Evolutionary conservation across 2,888 invertebrate species (phyloP), one percentile per base, ranked within the genome.

Genomic region (Melieria crassipennis): DNA sequence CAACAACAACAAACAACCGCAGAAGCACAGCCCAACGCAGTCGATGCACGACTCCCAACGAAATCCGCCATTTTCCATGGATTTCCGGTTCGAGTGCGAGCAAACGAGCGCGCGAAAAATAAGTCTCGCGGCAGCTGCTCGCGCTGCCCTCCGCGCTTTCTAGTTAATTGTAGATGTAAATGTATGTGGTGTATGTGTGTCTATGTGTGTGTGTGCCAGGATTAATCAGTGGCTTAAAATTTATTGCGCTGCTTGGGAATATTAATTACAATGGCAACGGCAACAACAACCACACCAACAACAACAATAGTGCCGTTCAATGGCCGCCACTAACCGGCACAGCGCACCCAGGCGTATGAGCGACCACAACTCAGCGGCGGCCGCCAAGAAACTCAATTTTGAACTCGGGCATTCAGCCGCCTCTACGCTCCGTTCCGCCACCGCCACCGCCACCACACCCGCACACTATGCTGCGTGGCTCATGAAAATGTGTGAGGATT

Each of bases 191-290:
- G 42, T 45, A 58, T 62, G 72, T 70, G 56, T 72, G 42, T 43
- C 50, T 65, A 11, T 47, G 60, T 55, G 45, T 63, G 71, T 58
- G 56, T 60, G 57, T 71, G 76, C 69, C 73, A 75, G 78, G 76
- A 78, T 78, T 79, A 78, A 78, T 79, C 78, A 78, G 78, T 77
- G 75, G 78, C 77, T 78, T 75, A 67, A 73, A 79, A 81, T 81
- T 81, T 79, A 80, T 81, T 78, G 75, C 73, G 74, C 75, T 77
- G 76, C 78, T 75, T 75, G 78, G 76, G 76, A 78, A 79, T 78
- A 81, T 81, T 81, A 79, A 79, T 81, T 79, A 77, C 77, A 76
- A 75, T 50, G 65, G 75, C 65, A 67, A 61, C 69, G 64, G 55
- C 67, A 69, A 42, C 56, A 48, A 69, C 63, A 55, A 46, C 16